Evolutionary conservation across 2,797 vertebrate species (phyloP), one percentile per base, ranked within the genome.

Genomic region (Thripadectes ignobilis): DNA sequence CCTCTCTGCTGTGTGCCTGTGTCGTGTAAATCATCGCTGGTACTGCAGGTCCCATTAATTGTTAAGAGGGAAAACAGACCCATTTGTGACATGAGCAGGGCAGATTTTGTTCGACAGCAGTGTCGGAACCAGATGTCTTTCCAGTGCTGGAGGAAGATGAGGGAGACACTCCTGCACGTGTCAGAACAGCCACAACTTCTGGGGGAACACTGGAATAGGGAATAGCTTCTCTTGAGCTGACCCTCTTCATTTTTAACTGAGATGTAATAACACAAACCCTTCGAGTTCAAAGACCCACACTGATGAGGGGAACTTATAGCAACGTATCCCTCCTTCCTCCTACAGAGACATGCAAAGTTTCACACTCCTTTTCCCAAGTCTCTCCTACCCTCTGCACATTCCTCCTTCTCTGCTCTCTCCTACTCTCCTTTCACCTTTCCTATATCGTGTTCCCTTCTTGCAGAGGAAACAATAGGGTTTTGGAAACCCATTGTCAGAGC

Each of bases 161-260:
- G 15, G 55, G 20, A 36, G 30, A 74, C 8, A 5, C 7, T 49
- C 13, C 61, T 38, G 12, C 30, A 7, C 0, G 0, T 38, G 3
- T 49, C 38, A 2, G 2, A 69, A 30, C 10, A 45, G 7, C 0
- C 0, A 0, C 17, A 38, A 29, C n/a, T 76, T 62, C 59, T 52
- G 6, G 19, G 18, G 32, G 3, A 69, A 19, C 7, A 26, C 1
- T 27, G 15, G 2, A 85, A 71, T 2, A 55, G 14, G 3, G 4
- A 54, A 63, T 39, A 32, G n/a, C 12, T 80, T 52, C 24, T 52
- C 38, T 54, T 41, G 49, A 77, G 38, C 34, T 51, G 30, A 27
- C 48, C 6, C 13, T 10, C 7, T 77, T 71, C 2, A 26, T 67
- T 83, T 71, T 83, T 9, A 71, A 59, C 29, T 22, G 26, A 90